Evolutionary conservation across 2,113 vertebrate genomes (phyloP).

Genomic region (Setophaga petechia): DNA sequence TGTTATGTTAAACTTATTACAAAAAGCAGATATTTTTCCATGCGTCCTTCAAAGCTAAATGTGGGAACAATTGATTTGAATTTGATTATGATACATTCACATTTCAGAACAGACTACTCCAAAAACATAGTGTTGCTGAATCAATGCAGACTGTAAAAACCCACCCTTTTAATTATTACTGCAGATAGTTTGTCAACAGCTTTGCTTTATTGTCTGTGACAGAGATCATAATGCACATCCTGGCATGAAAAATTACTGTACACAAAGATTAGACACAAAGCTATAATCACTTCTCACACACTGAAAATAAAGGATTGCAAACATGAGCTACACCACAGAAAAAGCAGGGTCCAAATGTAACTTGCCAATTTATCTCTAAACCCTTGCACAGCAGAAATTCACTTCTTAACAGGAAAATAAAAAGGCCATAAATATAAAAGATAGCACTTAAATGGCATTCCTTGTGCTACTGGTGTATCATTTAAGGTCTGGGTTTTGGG

Average conservation of each 20-base stretch:
- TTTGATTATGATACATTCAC: background rate
- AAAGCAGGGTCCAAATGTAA: background rate
- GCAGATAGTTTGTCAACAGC: background rate
- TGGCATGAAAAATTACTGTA: background rate
- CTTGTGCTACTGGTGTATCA: background rate
- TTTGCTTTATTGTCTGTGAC: background rate
- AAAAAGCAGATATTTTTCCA: background rate
- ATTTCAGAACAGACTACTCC: background rate
- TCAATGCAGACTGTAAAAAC: background rate
- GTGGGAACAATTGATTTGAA: background rate
- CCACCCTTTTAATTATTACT: background rate
- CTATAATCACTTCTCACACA: background rate
- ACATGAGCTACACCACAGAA: background rate
- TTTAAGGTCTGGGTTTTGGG: background rate
- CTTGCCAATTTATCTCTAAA: background rate
- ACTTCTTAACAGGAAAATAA: background rate
- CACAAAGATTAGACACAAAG: background rate
- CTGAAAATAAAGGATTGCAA: background rate
- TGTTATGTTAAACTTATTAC: background rate
- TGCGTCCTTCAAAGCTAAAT: background rate
- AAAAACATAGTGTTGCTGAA: background rate
- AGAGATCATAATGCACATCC: background rate
- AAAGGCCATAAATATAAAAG: background rate
- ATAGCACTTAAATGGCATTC: background rate
- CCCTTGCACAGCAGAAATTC: background rate